These are phyloP conservation scores for Clavelina lepadiformis DNA, from an alignment of 23 tunicate species.

Conservation along the genomic window DNA sequence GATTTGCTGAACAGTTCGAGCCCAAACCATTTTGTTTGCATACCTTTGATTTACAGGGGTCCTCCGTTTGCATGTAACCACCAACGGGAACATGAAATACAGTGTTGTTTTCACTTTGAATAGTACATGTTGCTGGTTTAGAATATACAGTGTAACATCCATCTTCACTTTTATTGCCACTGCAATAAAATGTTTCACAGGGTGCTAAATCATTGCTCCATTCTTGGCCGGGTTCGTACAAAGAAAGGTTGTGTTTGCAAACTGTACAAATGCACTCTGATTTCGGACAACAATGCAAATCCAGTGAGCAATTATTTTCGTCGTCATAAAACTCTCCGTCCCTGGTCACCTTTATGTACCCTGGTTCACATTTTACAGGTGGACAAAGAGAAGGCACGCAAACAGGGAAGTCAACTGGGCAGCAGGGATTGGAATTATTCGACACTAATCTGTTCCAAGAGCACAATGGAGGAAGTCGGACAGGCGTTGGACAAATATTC, in stretches of 20 bases:
- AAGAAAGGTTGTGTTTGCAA: constrained; percentile 7
- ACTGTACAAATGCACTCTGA: constrained; percentile 31
- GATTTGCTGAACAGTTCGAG: neutral
- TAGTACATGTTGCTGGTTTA: neutral
- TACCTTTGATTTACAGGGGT: constrained; percentile 10
- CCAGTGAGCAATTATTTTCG: constrained; percentile 12
- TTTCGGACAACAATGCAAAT: constrained; percentile 27
- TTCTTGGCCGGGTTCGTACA: constrained; percentile 20
- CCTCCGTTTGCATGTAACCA: neutral
- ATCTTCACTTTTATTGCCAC: constrained; percentile 6
- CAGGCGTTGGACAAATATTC: constrained; percentile 4
- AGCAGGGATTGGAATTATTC: constrained; percentile 13
- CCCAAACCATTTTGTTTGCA: constrained; percentile 1
- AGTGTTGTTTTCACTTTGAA: constrained; percentile 3
- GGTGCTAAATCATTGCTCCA: constrained; percentile 5
- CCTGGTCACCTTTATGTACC: constrained; percentile 7
- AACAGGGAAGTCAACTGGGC: constrained; percentile 2
- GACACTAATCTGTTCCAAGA: constrained; percentile 18
- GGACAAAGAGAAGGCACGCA: constrained; percentile 21
- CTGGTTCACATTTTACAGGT: constrained; percentile 8
- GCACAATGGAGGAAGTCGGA: constrained; percentile 13
- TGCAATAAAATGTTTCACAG: constrained; percentile 16
- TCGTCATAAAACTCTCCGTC: constrained; percentile 14
- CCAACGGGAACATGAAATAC: constrained; percentile 8
- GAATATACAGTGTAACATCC: constrained; percentile 20